Base-by-base conservation (phyloP, 23 tunicate genomes). In the Oikopleura dioica region DNA sequence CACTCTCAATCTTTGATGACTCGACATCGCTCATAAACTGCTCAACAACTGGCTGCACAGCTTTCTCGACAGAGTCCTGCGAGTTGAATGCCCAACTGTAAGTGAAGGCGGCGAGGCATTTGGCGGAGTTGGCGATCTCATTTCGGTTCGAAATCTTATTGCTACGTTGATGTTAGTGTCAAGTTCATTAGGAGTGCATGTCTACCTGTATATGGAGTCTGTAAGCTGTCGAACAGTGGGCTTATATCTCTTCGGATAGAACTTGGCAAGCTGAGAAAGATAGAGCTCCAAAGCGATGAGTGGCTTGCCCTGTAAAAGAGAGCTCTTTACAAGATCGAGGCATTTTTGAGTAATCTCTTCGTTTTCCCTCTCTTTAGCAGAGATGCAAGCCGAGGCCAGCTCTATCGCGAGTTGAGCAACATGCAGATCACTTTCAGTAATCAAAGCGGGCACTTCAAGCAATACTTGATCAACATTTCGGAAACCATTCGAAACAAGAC, bases 371-470 rank as follows among this genome's bases (percentile, higher is more conserved):
- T 23, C 72, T 44, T 44, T 44, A 9, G 55, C 9, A 44, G 21
- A 44, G 55, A 44, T n/a, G n/a, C n/a, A n/a, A n/a, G n/a, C n/a
- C n/a, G n/a, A n/a, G 33, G 72, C 72, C 33, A 94, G 81, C 58
- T 87, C 84, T 51, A 94, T 77, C 1, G 95, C 78, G 0, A 94
- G 84, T 68, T 94, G 95, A 1, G 99, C 79, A 34, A 94, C 87
- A 51, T 86, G 95, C 33, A 94, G 77, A 36, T 94, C 99, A 36
- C 68, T 78, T 36, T 94, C 99, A 35, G 75, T 84, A 31, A 94
- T 86, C 59, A 94, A 58, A 26, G 81, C 85, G 1, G 99, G 85
- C n/a, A 94, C 38, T 67, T 94, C 95, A 28, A 63, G 30, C 33
- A 63, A 63, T 12, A 63, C 26, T 28, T 63, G 30, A 21, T 63